These are phyloP conservation scores for Stenichneumon culpator DNA, from an alignment of 2,888 invertebrate species.

Conservation along the genomic window DNA sequence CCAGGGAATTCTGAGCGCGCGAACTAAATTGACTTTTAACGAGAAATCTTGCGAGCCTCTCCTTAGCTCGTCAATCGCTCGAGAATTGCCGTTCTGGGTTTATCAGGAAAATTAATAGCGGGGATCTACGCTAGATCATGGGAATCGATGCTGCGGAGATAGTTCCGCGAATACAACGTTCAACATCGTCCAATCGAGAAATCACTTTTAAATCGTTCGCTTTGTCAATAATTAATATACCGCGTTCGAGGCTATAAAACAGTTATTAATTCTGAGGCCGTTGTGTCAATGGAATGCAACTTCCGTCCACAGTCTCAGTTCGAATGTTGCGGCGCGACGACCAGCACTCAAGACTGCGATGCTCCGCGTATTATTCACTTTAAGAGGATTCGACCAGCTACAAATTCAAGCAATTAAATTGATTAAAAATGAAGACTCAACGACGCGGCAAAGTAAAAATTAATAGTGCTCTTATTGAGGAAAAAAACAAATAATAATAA, in stretches of 20 bases:
- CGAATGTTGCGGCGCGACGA: neutral
- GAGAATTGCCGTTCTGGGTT: neutral
- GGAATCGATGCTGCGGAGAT: neutral
- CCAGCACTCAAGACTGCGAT: neutral
- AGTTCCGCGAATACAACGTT: neutral
- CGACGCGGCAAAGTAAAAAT: neutral
- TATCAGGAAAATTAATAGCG: conserved; percentile 26
- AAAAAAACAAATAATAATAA: neutral
- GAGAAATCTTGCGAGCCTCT: neutral
- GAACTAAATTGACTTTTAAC: neutral
- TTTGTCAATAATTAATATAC: neutral
- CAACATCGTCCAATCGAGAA: neutral
- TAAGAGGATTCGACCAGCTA: neutral
- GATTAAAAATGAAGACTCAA: neutral
- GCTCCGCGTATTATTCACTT: neutral
- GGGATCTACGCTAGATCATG: conserved; percentile 29
- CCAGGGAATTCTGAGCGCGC: neutral
- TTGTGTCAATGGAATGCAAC: conserved; percentile 41
- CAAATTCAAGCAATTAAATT: neutral
- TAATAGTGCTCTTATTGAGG: neutral
- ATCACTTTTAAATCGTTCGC: neutral
- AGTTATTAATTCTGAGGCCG: conserved; percentile 29
- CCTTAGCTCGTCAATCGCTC: neutral
- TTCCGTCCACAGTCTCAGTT: conserved; percentile 5
- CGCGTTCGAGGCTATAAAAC: neutral